Conservation (phyloP, 2,797 vertebrate genomes). For the Hypotaenidia okinawae region DNA sequence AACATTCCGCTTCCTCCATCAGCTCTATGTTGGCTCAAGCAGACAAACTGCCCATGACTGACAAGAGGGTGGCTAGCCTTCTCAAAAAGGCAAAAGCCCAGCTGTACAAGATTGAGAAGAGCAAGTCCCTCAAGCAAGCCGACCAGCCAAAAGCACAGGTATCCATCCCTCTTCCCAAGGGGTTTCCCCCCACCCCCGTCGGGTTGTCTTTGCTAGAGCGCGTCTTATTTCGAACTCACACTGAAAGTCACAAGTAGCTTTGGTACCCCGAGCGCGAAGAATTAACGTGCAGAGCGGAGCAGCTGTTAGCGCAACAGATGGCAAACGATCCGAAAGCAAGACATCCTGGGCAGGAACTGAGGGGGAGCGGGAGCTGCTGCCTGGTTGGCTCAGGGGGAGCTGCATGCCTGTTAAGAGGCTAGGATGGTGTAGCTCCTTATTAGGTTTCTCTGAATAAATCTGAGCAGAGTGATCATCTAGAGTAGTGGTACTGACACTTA, state of each 20-base stretch:
- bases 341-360: not conserved
- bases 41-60: slow-evolving; percentile 93
- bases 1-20: slow-evolving; percentile 88
- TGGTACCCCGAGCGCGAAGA: not conserved
- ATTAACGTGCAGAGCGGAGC: not conserved
- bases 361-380: not conserved
- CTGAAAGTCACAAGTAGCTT: not conserved
- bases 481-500: not conserved
- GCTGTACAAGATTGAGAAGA: slow-evolving; percentile 97
- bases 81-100: slow-evolving; percentile 97
- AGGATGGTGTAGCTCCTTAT: not conserved
- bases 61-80: slow-evolving; percentile 93
- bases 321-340: not conserved
- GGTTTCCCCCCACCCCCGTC: too few relatives aligned
- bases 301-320: slow-evolving; percentile 17
- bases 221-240: not conserved
- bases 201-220: not conserved
- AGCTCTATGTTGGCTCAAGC: slow-evolving; percentile 90
- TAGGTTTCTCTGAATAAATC: not conserved
- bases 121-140: slow-evolving; percentile 89
- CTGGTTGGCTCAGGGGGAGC: not conserved
- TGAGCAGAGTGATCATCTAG: not conserved
- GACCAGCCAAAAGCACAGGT: slow-evolving; percentile 97
- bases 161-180: slow-evolving; percentile 19
- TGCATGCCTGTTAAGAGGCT: not conserved